Base-by-base conservation (phyloP, 1,140 invertebrate genomes). In the Pogonognathellus flavescens region DNA sequence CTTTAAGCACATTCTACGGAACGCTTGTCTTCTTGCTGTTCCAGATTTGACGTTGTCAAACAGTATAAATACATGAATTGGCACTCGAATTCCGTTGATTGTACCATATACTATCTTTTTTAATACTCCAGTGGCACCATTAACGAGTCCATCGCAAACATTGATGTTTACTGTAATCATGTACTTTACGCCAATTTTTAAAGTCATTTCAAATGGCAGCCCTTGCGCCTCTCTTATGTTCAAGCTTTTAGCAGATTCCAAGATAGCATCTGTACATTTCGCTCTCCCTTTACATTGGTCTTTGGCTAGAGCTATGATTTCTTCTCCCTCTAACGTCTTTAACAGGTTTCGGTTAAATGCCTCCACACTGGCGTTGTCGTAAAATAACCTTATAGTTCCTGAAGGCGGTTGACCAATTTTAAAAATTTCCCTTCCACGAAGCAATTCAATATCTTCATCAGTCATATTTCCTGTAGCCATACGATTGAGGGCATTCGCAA, bases 141-240 rank as follows among this genome's bases (percentile, higher is more conserved):
- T 90, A 84, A 89, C 87, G 20, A 90, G 87, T 25, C 90, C 90
- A 86, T 91, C 89, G 22, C 31, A 16, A 5, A 89, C 87, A 80
- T 88, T 57, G 50, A 90, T 88, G 86, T 91, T 90, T 60, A 85
- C 86, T 7, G 88, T 90, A 60, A 91, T 87, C 88, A 90, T 89
- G 86, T 91, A 90, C 20, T 84, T 84, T 25, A 66, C 86, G 62
- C 88, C 89, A 57, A 88, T 82, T 87, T 89, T 88, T 14, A 90
- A 88, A 57, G 86, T 70, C 50, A 89, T 82, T 82, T 84, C 66
- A 84, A 89, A 89, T 3, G 88, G 88, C 41, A 90, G 88, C 82
- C 89, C 89, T 52, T 88, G 85, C 50, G 87, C 88, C 57, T 90
- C 88, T 22, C 62, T 14, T 52, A 2, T n/a, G 6, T 62, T 25